Conservation (phyloP, 2,888 invertebrate genomes). For the Eupithecia tripunctaria region DNA sequence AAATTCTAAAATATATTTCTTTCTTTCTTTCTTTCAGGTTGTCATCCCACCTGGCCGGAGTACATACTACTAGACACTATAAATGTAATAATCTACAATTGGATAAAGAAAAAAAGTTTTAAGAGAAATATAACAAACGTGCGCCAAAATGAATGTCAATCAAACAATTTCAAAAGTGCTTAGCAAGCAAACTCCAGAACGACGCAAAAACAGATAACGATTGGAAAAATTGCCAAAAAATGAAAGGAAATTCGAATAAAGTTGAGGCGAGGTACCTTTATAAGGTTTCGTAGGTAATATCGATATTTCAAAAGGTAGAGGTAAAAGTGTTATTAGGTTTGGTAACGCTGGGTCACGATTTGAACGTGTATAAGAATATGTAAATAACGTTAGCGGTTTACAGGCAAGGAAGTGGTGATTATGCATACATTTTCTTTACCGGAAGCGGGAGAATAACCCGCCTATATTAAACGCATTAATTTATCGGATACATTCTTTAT, state of each 20-base stretch:
- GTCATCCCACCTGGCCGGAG: too few relatives aligned
- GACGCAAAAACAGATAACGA: neutral
- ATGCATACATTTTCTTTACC: neutral
- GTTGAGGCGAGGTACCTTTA: neutral
- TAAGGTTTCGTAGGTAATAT: neutral
- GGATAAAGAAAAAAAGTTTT: neutral
- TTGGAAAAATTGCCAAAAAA: neutral
- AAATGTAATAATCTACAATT: neutral
- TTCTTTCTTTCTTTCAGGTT: too few relatives aligned
- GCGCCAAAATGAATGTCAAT: neutral
- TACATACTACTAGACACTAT: too few relatives aligned
- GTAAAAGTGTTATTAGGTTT: conserved; percentile 1
- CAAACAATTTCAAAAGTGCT: neutral
- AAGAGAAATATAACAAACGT: neutral
- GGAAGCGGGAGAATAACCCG: neutral
- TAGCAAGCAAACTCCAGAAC: neutral
- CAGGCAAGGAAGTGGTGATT: neutral
- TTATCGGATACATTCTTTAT: neutral
- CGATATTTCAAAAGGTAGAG: neutral
- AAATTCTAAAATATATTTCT: too few relatives aligned
- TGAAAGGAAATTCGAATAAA: conserved; percentile 12
- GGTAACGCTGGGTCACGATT: neutral
- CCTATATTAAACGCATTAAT: neutral
- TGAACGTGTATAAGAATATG: neutral
- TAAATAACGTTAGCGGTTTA: neutral